These are phyloP conservation scores for Sycobia sp. DNA, from an alignment of 1,140 invertebrate genomes.

Conservation along the genomic window DNA sequence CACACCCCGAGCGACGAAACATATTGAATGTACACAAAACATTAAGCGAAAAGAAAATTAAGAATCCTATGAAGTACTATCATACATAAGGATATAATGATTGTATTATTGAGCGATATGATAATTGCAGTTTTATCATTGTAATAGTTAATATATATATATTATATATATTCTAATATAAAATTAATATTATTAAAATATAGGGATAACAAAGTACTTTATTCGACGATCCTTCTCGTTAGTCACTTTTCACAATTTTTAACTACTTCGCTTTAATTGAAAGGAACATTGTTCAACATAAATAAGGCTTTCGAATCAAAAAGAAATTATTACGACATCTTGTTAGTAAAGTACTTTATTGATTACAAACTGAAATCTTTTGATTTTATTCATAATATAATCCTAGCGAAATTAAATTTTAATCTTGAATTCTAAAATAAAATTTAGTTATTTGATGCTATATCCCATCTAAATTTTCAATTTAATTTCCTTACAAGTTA, in stretches of 20 bases:
- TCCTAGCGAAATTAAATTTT: constrained; percentile 11
- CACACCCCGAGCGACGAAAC: constrained; percentile 13
- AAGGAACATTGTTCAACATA: constrained; percentile 12
- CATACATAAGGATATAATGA: constrained; percentile 42
- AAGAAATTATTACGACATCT: constrained; percentile 33
- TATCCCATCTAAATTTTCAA: neutral
- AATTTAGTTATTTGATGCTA: neutral
- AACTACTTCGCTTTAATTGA: constrained; percentile 24
- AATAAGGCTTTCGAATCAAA: constrained; percentile 14
- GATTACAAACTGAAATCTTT: constrained; percentile 20
- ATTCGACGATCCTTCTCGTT: constrained; percentile 30
- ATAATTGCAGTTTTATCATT: constrained; percentile 42
- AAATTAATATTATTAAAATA: constrained; percentile 37
- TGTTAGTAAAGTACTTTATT: constrained; percentile 38
- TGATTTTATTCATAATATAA: constrained; percentile 13
- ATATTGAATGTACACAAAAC: constrained; percentile 28
- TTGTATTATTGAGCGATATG: constrained; percentile 44
- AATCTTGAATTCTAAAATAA: constrained; percentile 1
- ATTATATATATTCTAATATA: constrained; percentile 34
- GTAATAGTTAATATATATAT: constrained; percentile 36
- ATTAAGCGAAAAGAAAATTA: constrained; percentile 28
- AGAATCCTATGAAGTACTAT: constrained; percentile 36
- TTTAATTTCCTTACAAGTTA: no score
- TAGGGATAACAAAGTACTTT: constrained; percentile 37
- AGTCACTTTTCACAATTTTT: constrained; percentile 25